phyloP scores from a whole-genome alignment of 1,140 invertebrate genomes.

The Drosophila azteca region DNA sequence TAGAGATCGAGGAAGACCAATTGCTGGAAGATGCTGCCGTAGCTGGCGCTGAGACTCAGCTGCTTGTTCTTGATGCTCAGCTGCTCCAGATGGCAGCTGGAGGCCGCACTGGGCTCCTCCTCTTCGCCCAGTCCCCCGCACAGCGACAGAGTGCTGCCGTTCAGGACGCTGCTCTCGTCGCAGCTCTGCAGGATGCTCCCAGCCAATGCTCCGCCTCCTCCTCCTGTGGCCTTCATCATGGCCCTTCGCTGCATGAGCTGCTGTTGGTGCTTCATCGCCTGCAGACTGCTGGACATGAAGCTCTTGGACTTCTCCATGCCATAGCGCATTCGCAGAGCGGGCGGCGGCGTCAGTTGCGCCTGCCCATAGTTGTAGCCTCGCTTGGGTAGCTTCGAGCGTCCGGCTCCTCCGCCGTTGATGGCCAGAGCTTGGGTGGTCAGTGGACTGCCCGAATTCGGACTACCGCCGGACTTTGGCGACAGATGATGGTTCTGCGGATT shows the following conservation, averaged over 20 bases:
- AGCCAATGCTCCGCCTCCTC: slow-evolving; percentile 11
- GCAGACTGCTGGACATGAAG: slow-evolving; percentile 72
- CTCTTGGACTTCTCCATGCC: slow-evolving; percentile 79
- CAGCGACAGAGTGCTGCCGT: slow-evolving; percentile 53
- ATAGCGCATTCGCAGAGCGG: slow-evolving; percentile 56
- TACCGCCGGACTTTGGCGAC: slow-evolving; percentile 60
- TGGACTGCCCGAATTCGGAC: slow-evolving; percentile 58
- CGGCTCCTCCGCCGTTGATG: slow-evolving; percentile 53
- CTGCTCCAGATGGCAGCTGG: slow-evolving; percentile 50
- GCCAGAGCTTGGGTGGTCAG: slow-evolving; percentile 62
- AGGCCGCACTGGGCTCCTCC: slow-evolving; percentile 50
- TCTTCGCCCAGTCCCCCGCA: slow-evolving; percentile 52
- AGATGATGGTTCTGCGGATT: slow-evolving; percentile 41
- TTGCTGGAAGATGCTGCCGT: slow-evolving; percentile 87
- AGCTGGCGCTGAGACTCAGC: slow-evolving; percentile 62
- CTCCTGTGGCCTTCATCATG: slow-evolving; percentile 52
- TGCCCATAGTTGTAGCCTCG: slow-evolving; percentile 84
- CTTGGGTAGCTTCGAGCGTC: slow-evolving; percentile 59
- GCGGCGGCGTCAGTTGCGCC: slow-evolving; percentile 63
- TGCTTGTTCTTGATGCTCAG: slow-evolving; percentile 80
- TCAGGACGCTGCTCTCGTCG: slow-evolving; percentile 47
- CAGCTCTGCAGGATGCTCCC: slow-evolving; percentile 58
- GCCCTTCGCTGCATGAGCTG: slow-evolving; percentile 59
- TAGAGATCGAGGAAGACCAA: slow-evolving; percentile 96
- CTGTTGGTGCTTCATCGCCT: slow-evolving; percentile 73